These are phyloP conservation scores for Drosophila kikkawai DNA, from an alignment of 1,140 invertebrate species.

Conservation along the genomic window DNA sequence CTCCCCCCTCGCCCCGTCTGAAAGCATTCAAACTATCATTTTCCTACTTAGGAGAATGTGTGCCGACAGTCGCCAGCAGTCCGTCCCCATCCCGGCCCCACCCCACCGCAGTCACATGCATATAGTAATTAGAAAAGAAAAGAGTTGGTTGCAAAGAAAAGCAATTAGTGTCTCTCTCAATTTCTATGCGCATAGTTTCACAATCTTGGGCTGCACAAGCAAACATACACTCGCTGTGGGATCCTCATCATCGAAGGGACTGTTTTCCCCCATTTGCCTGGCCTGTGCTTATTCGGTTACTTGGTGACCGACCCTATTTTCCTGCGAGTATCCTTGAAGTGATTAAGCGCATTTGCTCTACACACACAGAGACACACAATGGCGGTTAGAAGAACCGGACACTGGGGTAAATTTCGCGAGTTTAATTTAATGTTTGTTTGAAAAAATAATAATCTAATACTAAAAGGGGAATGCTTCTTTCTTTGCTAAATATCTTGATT, in stretches of 20 bases:
- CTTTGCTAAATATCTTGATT: background rate
- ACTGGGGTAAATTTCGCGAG: conserved; percentile 14
- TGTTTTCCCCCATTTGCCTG: conserved; percentile 8
- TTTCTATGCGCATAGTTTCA: conserved; percentile 71
- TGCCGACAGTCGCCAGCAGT: conserved; percentile 80
- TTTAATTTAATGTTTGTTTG: no score
- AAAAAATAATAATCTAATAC: no score
- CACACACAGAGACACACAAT: conserved; percentile 27
- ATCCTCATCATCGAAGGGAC: conserved; percentile 21
- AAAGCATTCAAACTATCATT: conserved; percentile 83
- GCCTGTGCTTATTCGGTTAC: conserved; percentile 52
- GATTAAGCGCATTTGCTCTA: conserved; percentile 75
- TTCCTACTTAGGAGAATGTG: conserved; percentile 82
- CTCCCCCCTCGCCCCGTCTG: conserved; percentile 35
- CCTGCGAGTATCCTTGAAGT: conserved; percentile 49
- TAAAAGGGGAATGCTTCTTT: background rate
- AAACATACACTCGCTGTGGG: conserved; percentile 42
- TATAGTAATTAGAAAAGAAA: conserved; percentile 82
- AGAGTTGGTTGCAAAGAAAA: conserved; percentile 80
- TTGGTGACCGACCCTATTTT: conserved; percentile 50
- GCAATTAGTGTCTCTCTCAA: conserved; percentile 83
- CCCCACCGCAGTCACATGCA: conserved; percentile 38
- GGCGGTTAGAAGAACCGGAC: conserved; percentile 27
- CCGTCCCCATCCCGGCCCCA: conserved; percentile 20
- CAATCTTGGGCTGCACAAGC: conserved; percentile 57